Base-by-base conservation (phyloP, 2,888 invertebrate species). In the Carpatolechia fugitivella region DNA sequence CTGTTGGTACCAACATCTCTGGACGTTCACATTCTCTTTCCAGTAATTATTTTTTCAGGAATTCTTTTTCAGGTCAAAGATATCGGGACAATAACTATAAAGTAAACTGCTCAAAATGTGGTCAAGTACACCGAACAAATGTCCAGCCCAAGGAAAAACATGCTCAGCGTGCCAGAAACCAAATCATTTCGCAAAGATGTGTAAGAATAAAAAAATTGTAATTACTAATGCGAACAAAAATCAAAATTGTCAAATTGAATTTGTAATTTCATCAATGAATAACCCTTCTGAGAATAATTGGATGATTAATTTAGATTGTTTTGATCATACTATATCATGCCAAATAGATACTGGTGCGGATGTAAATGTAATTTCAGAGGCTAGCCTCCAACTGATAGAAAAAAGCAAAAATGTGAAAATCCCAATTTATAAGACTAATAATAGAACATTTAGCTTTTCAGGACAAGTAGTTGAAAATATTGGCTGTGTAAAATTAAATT, bases 101-200 rank as follows among this genome's bases (percentile, higher is more conserved):
- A 8, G 3, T 3, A 50, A 18, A 35, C 10, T 40, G 40, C 18
- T 5, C 1, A 3, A 40, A 8, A 40, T 40, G 40, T 14, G 40
- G 40, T 10, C 40, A 40, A 8, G 14, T 14, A 10, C 40, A 40
- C 16, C 5, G 40, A 40, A 14, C 13, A 40, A 8, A 40, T 40
- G 40, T 40, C 40, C 40, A 4, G 40, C 40, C 1, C 7, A 20
- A 24, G 24, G 44, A 24, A 44, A 24, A 44, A 44, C n/a, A 24
- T 40, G 54, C 14, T 8, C 33, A 1, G 38, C 16, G 4, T 54
- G 47, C 18, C 38, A 49, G 11, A 48, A 54, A 31, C 38, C 11
- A 2, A 49, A 49, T 18, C 48, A 54, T 33, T 54, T 48, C 16
- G 47, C 48, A 1, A 44, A 18, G 20, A 18, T 24, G 44, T 20